Percentiles rank a stretch among this genome's conserved stretches.
Evolutionary conservation across 2,113 vertebrate species (phyloP).

Genomic region (Urocolius indicus): DNA sequence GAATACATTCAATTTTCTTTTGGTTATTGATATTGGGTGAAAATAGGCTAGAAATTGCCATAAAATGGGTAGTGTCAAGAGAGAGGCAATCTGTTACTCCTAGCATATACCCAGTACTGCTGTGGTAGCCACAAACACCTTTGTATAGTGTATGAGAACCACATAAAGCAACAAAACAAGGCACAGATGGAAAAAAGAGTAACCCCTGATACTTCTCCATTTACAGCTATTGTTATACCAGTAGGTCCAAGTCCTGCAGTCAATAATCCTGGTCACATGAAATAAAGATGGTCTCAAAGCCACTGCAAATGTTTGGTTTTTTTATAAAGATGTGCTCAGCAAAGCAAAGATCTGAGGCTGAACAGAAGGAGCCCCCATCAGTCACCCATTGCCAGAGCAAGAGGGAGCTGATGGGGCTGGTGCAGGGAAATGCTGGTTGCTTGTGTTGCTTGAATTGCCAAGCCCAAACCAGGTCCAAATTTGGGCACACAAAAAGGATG

Average conservation of each 20-base stretch:
- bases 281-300: not conserved
- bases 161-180: not conserved
- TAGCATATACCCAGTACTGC: not conserved
- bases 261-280: not conserved
- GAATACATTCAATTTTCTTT: constrained; percentile 24
- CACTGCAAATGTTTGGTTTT: not conserved
- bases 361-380: not conserved
- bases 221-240: not conserved
- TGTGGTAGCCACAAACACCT: not conserved
- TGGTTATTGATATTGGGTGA: constrained; percentile 47
- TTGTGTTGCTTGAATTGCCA: fast-evolving
- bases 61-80: not conserved
- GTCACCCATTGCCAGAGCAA: not conserved
- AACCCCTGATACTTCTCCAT: not conserved
- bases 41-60: constrained; percentile 52
- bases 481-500: not conserved
- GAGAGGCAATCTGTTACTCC: not conserved
- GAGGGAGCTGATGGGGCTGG: not conserved
- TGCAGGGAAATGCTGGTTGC: fast-evolving
- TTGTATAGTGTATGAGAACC: not conserved
- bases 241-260: not conserved
- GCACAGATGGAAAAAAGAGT: not conserved
- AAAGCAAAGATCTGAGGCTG: not conserved
- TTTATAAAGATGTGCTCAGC: not conserved
- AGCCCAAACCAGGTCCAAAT: not conserved